These are phyloP conservation scores for Mus pahari DNA, from an alignment of 2,113 vertebrate species.

Conservation along the genomic window DNA sequence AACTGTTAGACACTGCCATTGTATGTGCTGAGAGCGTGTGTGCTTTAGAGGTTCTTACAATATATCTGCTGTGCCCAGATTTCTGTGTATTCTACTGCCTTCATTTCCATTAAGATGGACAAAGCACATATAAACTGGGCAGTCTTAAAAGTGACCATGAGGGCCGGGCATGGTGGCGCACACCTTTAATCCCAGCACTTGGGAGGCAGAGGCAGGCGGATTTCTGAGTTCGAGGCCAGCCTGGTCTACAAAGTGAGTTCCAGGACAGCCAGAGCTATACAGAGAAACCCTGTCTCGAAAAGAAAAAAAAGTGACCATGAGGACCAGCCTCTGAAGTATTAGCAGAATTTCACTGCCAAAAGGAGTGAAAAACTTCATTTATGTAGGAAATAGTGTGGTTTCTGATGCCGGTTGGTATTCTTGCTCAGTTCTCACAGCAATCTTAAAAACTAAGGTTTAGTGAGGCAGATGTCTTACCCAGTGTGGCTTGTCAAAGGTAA, in stretches of 20 bases:
- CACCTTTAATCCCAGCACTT: too few relatives aligned
- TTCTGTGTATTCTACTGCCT: constrained; percentile 38
- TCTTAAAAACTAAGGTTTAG: background rate
- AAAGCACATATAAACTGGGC: constrained; percentile 52
- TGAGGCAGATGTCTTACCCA: constrained; percentile 21
- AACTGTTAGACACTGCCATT: background rate
- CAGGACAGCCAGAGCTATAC: too few relatives aligned
- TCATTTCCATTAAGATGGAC: constrained; percentile 18
- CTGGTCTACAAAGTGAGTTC: too few relatives aligned
- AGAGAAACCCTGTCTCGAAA: too few relatives aligned
- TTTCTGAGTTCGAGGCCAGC: too few relatives aligned
- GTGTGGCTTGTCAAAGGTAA: background rate
- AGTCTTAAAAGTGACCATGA: constrained; percentile 28
- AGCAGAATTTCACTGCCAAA: constrained; percentile 14
- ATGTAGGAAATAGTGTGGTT: background rate
- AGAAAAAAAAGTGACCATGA: constrained; percentile 1
- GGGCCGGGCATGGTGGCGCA: too few relatives aligned
- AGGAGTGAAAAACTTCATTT: constrained; percentile 6
- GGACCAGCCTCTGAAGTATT: background rate
- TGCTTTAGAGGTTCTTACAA: constrained; percentile 66
- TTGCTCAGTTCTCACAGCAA: constrained; percentile 11
- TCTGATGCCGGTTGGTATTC: background rate
- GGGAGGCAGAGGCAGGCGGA: too few relatives aligned
- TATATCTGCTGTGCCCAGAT: constrained; percentile 33
- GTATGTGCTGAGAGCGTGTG: constrained; percentile 71